These are phyloP conservation scores for Ranitomeya imitator DNA, from an alignment of 2,113 vertebrate genomes.

Conservation along the genomic window DNA sequence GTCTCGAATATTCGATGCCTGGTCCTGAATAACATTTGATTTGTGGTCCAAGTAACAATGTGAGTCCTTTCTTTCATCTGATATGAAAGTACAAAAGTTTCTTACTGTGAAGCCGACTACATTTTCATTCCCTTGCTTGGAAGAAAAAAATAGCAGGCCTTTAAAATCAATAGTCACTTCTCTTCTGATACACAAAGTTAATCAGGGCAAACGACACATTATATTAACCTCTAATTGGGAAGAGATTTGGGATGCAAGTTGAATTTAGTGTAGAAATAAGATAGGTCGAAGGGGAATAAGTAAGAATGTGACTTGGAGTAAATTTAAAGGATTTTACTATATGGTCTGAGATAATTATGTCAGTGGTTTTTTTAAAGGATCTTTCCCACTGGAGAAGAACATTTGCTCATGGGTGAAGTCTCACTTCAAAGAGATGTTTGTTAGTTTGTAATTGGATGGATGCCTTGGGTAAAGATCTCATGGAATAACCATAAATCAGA, in stretches of 20 bases:
- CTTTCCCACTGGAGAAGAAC: not conserved
- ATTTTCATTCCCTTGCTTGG: constrained; percentile 64
- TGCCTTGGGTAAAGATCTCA: not conserved
- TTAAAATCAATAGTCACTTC: constrained; percentile 69
- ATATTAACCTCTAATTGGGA: constrained; percentile 43
- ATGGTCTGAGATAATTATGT: too few species aligned
- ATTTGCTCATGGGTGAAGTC: not conserved
- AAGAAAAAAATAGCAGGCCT: constrained; percentile 64
- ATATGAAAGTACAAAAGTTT: constrained; percentile 66
- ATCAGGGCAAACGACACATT: constrained; percentile 65
- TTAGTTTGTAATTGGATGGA: too few species aligned
- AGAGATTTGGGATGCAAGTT: constrained; percentile 55
- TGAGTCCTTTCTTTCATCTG: constrained; percentile 62
- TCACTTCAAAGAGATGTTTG: not conserved
- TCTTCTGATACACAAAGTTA: constrained; percentile 64
- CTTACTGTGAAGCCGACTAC: constrained; percentile 65
- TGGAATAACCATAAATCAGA: too few species aligned
- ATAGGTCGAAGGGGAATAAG: constrained; percentile 2
- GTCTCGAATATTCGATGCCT: not conserved
- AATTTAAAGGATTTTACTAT: constrained; percentile 1
- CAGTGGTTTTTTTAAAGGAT: not conserved
- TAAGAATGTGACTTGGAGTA: constrained; percentile 4
- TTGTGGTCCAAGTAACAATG: constrained; percentile 56
- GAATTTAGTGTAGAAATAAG: constrained; percentile 40
- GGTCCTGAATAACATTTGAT: constrained; percentile 31